A percentile compares a stretch with the other conserved stretches of the same genome.
Conservation (phyloP, 2,888 invertebrate species). For the Tenthredo amoena region DNA sequence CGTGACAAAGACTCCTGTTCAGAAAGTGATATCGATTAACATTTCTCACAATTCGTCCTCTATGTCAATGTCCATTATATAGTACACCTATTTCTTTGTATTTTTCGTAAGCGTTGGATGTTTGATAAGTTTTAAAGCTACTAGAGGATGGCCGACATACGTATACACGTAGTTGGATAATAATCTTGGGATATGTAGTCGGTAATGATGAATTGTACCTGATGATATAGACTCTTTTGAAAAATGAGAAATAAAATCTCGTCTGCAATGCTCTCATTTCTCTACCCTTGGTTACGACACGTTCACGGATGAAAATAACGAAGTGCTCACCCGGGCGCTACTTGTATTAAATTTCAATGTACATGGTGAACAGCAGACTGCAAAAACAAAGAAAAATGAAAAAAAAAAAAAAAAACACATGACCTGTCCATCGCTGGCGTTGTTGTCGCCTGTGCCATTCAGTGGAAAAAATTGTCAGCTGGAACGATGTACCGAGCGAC, state of each 20-base stretch:
- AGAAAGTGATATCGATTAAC: constrained; percentile 60
- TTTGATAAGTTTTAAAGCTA: background rate
- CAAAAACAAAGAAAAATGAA: background rate
- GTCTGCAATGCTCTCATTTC: background rate
- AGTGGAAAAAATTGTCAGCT: constrained; percentile 26
- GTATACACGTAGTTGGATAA: background rate
- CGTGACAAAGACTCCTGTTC: constrained; percentile 55
- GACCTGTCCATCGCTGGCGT: constrained; percentile 3
- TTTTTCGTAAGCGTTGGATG: background rate
- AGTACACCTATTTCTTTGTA: background rate
- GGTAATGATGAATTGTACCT: background rate
- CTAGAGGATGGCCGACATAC: background rate
- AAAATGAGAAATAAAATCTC: constrained; percentile 16
- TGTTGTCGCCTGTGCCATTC: constrained; percentile 1
- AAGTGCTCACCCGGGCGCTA: background rate
- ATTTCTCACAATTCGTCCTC: background rate
- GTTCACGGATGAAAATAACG: constrained; percentile 20
- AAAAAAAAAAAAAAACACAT: background rate
- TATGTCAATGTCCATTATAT: background rate
- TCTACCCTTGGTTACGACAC: constrained; percentile 11
- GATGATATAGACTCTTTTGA: constrained; percentile 9
- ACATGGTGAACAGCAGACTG: constrained; percentile 31
- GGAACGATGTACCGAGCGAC: constrained; percentile 3
- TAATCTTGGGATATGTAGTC: constrained; percentile 15
- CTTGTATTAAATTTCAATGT: constrained; percentile 41